Conservation (phyloP, 2,888 invertebrate genomes). For the Podotricha telesiphe region DNA sequence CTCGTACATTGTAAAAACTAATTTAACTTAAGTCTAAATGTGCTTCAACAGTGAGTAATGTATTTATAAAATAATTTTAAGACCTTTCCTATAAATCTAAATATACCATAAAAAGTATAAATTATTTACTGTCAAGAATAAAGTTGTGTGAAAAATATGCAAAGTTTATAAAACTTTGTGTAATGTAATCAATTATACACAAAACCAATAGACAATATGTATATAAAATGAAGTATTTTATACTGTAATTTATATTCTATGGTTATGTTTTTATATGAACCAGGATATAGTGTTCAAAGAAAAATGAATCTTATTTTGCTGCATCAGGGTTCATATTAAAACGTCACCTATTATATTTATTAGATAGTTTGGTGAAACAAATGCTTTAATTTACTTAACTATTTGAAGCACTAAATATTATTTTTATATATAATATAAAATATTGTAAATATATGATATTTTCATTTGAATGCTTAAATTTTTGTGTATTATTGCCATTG, state of each 20-base stretch:
- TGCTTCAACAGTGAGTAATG: too few relatives aligned
- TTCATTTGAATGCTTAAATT: slow-evolving; percentile 1
- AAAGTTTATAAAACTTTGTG: slow-evolving; percentile 50
- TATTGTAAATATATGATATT: not conserved
- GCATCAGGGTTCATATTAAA: not conserved
- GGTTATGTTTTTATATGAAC: not conserved
- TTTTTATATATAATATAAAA: not conserved
- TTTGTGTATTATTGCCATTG: not conserved
- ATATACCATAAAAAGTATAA: too few relatives aligned
- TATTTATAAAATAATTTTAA: too few relatives aligned
- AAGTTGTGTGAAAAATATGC: slow-evolving; percentile 31
- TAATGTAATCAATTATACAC: slow-evolving; percentile 32
- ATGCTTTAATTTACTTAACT: slow-evolving; percentile 15
- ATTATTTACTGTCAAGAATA: not conserved
- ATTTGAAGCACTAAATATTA: slow-evolving; percentile 4
- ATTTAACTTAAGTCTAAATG: too few relatives aligned
- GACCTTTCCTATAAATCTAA: too few relatives aligned
- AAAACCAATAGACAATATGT: slow-evolving; percentile 19
- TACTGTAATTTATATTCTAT: slow-evolving; percentile 7
- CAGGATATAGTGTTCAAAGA: not conserved
- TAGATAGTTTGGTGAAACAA: not conserved
- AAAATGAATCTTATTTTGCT: not conserved
- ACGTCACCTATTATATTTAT: slow-evolving; percentile 7
- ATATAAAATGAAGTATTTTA: slow-evolving; percentile 32
- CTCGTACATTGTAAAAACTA: too few relatives aligned